phyloP scores from a whole-genome alignment of 2,113 vertebrate genomes.

The Brachypodius melanocephalos region DNA sequence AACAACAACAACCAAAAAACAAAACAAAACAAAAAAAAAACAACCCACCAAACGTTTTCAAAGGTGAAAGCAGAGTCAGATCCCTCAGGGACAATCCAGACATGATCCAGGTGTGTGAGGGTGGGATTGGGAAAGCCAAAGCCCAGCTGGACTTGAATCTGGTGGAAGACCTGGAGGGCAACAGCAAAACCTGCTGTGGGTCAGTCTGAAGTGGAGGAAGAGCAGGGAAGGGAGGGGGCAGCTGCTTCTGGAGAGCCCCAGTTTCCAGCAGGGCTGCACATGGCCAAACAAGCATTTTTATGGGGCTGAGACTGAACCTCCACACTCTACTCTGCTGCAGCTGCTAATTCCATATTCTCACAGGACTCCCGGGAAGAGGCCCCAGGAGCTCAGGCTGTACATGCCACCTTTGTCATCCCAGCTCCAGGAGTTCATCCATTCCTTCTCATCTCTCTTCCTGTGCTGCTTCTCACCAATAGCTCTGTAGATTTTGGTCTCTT shows the following conservation, averaged over 20 bases:
- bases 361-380: not conserved
- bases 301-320: not conserved
- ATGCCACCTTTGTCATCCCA: not conserved
- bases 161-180: not conserved
- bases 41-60: too few species aligned
- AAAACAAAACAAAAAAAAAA: too few species aligned
- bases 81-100: not conserved
- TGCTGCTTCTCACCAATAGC: not conserved
- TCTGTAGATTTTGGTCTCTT: not conserved
- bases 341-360: not conserved
- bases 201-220: not conserved
- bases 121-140: not conserved
- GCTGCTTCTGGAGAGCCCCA: not conserved
- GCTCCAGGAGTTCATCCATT: not conserved
- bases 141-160: not conserved
- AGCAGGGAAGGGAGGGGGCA: not conserved
- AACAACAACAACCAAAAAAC: too few species aligned
- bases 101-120: not conserved
- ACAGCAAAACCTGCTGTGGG: not conserved
- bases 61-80: not conserved
- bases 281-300: accelerated
- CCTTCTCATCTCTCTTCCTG: conserved; percentile 13
- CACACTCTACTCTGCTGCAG: not conserved
- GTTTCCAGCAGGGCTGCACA: not conserved
- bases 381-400: not conserved